Percentiles rank a stretch among this genome's conserved stretches.
Evolutionary conservation across 2,797 vertebrate species (phyloP).

Genomic region (Nyctibius grandis): DNA sequence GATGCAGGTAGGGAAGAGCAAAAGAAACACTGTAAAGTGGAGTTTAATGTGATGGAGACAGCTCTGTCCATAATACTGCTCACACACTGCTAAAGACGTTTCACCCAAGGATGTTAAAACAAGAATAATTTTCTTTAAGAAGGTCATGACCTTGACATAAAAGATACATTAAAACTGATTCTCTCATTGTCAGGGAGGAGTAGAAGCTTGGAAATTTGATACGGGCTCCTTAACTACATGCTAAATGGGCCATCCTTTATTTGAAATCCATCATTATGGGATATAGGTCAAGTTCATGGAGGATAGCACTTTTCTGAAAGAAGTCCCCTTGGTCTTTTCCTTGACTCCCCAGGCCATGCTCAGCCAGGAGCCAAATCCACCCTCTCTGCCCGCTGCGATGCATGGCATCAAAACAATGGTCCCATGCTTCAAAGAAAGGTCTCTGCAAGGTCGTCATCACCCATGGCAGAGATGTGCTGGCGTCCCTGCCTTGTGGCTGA

Average conservation of each 20-base stretch:
- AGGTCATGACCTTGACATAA: background rate
- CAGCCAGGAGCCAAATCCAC: fast-evolving
- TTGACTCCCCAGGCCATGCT: background rate
- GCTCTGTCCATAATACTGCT: background rate
- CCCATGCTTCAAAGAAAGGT: background rate
- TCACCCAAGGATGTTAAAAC: background rate
- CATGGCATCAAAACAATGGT: fast-evolving
- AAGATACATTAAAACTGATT: background rate
- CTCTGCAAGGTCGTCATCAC: background rate
- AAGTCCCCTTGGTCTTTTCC: background rate
- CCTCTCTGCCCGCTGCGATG: fast-evolving
- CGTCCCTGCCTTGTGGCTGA: background rate
- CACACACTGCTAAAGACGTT: background rate
- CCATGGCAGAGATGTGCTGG: background rate
- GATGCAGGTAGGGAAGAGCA: fast-evolving
- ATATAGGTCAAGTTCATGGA: background rate
- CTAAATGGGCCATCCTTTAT: background rate
- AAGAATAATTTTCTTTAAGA: background rate
- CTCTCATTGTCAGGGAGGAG: background rate
- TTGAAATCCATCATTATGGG: background rate
- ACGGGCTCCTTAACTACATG: background rate
- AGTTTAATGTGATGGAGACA: background rate
- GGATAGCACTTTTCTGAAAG: background rate
- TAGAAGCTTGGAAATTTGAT: background rate
- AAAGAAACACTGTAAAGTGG: fast-evolving